These are phyloP conservation scores for Monopis laevigella DNA, from an alignment of 2,888 invertebrate genomes.

Conservation along the genomic window DNA sequence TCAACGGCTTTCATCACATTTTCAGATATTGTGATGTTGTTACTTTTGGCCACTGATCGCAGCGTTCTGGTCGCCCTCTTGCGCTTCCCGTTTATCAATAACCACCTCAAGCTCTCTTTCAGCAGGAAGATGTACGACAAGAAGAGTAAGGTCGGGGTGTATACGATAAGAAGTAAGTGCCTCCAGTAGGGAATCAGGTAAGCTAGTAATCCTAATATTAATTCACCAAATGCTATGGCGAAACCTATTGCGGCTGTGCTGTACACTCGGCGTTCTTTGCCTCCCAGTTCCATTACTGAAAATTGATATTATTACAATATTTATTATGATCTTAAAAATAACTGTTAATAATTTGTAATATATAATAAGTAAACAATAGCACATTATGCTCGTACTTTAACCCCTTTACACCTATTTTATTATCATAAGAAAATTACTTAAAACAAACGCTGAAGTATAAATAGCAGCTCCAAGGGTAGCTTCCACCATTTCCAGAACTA, in stretches of 20 bases:
- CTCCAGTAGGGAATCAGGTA: slow-evolving; percentile 47
- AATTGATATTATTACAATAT: too few species aligned
- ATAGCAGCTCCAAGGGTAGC: slow-evolving; percentile 44
- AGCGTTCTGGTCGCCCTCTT: slow-evolving; percentile 36
- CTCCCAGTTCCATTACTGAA: slow-evolving; percentile 46
- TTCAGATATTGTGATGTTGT: slow-evolving; percentile 34
- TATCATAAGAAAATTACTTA: slow-evolving; percentile 30
- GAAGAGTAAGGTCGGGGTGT: slow-evolving; percentile 37
- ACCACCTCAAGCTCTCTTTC: slow-evolving; percentile 49
- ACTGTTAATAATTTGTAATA: not conserved
- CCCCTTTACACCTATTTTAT: too few species aligned
- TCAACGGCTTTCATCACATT: slow-evolving; percentile 32
- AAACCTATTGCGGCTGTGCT: slow-evolving; percentile 42
- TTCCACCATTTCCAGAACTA: slow-evolving; percentile 43
- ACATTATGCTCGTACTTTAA: too few species aligned
- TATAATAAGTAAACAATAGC: not conserved
- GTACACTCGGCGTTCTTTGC: slow-evolving; percentile 33
- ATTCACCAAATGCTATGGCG: slow-evolving; percentile 41
- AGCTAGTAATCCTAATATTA: slow-evolving; percentile 38
- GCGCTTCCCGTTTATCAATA: slow-evolving; percentile 37
- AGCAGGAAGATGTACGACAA: slow-evolving; percentile 31
- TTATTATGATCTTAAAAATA: too few species aligned
- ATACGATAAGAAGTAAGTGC: slow-evolving; percentile 36
- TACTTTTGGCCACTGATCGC: slow-evolving; percentile 31
- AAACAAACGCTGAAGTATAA: slow-evolving; percentile 47